Evolutionary conservation across 1,140 invertebrate species (phyloP).

Genomic region (Leguminivora glycinivorella): DNA sequence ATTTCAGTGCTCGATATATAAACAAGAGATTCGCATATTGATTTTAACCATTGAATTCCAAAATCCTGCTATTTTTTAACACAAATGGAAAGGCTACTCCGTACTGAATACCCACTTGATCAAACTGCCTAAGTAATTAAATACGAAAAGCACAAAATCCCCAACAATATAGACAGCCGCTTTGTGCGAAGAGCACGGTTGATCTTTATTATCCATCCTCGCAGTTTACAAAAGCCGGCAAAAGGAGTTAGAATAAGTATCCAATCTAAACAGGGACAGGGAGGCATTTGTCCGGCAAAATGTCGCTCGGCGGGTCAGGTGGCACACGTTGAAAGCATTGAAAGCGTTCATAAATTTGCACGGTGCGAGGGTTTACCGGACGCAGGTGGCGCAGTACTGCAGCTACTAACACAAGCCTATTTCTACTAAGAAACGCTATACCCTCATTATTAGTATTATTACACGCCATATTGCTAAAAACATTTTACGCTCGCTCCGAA

Average conservation of each 20-base stretch:
- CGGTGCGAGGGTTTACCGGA: slow-evolving; percentile 58
- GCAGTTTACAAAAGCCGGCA: slow-evolving; percentile 38
- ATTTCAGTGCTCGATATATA: neutral
- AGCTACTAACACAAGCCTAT: slow-evolving; percentile 51
- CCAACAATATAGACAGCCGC: slow-evolving; percentile 2
- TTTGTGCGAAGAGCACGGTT: slow-evolving; percentile 27
- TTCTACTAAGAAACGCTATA: slow-evolving; percentile 45
- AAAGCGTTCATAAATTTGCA: slow-evolving; percentile 77
- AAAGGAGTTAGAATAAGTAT: slow-evolving; percentile 57
- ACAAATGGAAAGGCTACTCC: neutral
- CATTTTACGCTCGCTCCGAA: neutral
- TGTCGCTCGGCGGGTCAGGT: slow-evolving; percentile 70
- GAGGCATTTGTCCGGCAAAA: slow-evolving; percentile 67
- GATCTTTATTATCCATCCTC: slow-evolving; percentile 31
- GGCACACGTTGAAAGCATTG: slow-evolving; percentile 72
- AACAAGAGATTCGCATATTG: neutral
- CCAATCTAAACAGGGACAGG: slow-evolving; percentile 64
- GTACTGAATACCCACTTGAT: neutral
- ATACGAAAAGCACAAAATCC: slow-evolving; percentile 3
- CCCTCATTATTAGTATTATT: slow-evolving; percentile 37
- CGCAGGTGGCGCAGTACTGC: slow-evolving; percentile 66
- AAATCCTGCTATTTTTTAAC: neutral
- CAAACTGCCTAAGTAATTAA: slow-evolving; percentile 4
- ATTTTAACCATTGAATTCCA: neutral
- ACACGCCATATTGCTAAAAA: neutral